phyloP scores from a whole-genome alignment of 1,140 invertebrate genomes.

The Saccostrea glomerata region DNA sequence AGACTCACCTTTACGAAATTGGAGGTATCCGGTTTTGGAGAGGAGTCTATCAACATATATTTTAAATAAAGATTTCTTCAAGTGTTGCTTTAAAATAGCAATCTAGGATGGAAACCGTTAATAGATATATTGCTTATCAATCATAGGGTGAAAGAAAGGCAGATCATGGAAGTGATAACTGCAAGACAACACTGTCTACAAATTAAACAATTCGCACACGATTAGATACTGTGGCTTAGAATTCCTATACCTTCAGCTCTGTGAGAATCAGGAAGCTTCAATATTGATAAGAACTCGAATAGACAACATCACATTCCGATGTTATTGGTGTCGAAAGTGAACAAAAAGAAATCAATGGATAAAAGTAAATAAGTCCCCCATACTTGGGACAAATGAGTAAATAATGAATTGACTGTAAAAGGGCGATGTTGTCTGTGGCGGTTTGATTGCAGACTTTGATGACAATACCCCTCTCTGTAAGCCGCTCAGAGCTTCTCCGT shows the following conservation, averaged over 20 bases:
- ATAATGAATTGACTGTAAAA: not conserved
- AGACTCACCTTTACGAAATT: too few species aligned
- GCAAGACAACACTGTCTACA: not conserved
- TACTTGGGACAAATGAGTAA: not conserved
- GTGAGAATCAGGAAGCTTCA: not conserved
- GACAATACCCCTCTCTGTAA: not conserved
- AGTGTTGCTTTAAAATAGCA: not conserved
- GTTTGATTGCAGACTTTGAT: not conserved
- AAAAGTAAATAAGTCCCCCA: not conserved
- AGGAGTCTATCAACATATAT: too few species aligned
- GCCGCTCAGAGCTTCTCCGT: not conserved
- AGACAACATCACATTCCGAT: not conserved
- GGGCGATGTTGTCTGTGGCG: not conserved
- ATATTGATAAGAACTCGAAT: not conserved
- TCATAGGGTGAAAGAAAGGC: not conserved
- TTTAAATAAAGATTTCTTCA: too few species aligned
- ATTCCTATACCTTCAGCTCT: not conserved
- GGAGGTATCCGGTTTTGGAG: too few species aligned
- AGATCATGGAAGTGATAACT: not conserved
- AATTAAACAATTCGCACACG: not conserved
- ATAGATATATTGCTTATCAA: not conserved
- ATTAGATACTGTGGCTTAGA: not conserved
- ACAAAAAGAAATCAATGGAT: slow-evolving; percentile 3
- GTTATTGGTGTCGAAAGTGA: not conserved
- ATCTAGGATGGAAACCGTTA: not conserved